phyloP scores from a whole-genome alignment of 2,888 invertebrate species.

The Drosophila cracens region DNA sequence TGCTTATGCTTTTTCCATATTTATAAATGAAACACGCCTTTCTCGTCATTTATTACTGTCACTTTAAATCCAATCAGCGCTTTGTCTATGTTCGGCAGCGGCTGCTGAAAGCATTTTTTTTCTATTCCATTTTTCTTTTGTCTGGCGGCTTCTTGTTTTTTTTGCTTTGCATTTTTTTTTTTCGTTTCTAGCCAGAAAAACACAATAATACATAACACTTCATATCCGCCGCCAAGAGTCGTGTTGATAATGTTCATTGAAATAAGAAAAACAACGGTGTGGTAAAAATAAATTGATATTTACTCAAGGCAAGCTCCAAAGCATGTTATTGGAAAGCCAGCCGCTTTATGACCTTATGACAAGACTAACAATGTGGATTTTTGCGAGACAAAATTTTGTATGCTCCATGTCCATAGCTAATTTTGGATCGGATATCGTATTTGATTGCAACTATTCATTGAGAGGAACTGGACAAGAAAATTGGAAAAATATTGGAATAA shows the following conservation, averaged over 20 bases:
- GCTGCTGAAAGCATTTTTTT: conserved; percentile 26
- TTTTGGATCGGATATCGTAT: not conserved
- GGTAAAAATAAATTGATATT: conserved; percentile 55
- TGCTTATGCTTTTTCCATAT: conserved; percentile 53
- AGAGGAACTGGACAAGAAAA: not conserved
- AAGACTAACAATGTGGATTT: conserved; percentile 9
- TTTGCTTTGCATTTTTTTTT: not conserved
- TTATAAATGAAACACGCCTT: conserved; percentile 77
- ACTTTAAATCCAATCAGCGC: conserved; percentile 82
- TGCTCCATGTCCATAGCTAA: not conserved
- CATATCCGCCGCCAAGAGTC: conserved; percentile 53
- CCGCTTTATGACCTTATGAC: conserved; percentile 17
- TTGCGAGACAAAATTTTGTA: not conserved
- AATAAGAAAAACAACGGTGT: conserved; percentile 48
- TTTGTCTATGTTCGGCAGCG: conserved; percentile 67
- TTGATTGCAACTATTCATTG: not conserved
- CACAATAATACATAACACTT: conserved; percentile 44
- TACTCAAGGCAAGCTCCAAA: conserved; percentile 28
- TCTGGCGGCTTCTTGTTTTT: conserved; percentile 1
- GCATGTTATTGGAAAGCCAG: conserved; percentile 13
- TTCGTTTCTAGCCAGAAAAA: conserved; percentile 5
- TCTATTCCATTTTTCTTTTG: conserved; percentile 2
- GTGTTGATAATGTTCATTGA: conserved; percentile 53
- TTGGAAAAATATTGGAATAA: not conserved
- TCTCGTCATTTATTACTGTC: conserved; percentile 83